Percentiles rank a stretch among this genome's conserved stretches.
Evolutionary conservation across 2,888 invertebrate genomes (phyloP).

Genomic region (Conus canariensis): DNA sequence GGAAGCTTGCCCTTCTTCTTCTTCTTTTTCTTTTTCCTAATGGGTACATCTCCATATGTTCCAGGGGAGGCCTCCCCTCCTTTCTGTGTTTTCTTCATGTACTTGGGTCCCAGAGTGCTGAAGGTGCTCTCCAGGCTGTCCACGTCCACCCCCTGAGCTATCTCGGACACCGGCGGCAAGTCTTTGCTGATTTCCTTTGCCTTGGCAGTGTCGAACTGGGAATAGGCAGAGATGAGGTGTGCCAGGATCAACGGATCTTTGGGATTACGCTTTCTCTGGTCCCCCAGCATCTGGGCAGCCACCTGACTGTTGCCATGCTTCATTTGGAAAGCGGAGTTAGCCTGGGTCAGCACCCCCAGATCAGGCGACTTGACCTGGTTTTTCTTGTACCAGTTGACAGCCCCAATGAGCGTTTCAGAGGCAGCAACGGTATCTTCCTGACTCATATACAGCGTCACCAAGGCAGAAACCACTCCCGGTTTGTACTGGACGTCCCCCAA

Average conservation of each 20-base stretch:
- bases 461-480: constrained; percentile 84
- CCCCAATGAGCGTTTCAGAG: constrained; percentile 87
- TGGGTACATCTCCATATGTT: constrained; percentile 58
- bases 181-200: constrained; percentile 86
- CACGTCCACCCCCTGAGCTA: constrained; percentile 84
- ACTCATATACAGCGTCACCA: constrained; percentile 90
- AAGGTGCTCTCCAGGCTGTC: constrained; percentile 89
- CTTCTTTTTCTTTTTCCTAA: constrained; percentile 85
- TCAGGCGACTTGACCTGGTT: constrained; percentile 82
- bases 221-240: constrained; percentile 93
- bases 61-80: constrained; percentile 72
- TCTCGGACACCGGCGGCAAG: constrained; percentile 84
- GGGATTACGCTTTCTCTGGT: constrained; percentile 87
- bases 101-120: constrained; percentile 90
- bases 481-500: constrained; percentile 74
- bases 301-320: constrained; percentile 87
- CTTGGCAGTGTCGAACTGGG: constrained; percentile 87
- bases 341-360: constrained; percentile 89
- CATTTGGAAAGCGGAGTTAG: constrained; percentile 91
- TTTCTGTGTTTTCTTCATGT: constrained; percentile 86
- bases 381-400: constrained; percentile 92
- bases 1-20: constrained; percentile 83
- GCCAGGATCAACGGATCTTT: constrained; percentile 89
- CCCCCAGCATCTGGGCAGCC: constrained; percentile 90
- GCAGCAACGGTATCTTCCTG: constrained; percentile 89